These are phyloP conservation scores for Phortica variegata DNA, from an alignment of 1,140 invertebrate species.

Conservation along the genomic window DNA sequence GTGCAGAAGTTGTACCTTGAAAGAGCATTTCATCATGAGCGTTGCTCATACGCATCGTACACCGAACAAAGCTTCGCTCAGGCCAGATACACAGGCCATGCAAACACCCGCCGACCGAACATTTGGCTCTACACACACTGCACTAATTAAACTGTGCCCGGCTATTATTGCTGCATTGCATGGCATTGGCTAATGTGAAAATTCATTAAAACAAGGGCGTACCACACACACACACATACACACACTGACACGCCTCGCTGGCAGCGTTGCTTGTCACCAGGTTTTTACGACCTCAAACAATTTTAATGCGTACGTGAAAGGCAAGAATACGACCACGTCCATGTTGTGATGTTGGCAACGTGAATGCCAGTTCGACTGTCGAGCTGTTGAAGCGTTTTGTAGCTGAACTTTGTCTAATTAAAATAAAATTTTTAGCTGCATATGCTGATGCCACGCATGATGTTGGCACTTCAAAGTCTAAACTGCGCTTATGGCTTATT, in stretches of 20 bases:
- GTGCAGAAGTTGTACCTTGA: slow-evolving; percentile 26
- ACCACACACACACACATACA: slow-evolving; percentile 1
- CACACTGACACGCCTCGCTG: slow-evolving; percentile 1
- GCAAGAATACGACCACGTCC: no score
- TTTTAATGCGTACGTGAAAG: no score
- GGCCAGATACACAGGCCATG: no score
- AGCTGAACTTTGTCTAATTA: slow-evolving; percentile 44
- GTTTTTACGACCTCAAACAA: slow-evolving; percentile 32
- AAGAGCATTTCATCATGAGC: slow-evolving; percentile 46
- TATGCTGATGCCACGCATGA: slow-evolving; percentile 24
- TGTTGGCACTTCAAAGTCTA: slow-evolving; percentile 53
- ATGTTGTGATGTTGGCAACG: no score
- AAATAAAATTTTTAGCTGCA: slow-evolving; percentile 35
- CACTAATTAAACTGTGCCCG: slow-evolving; percentile 52
- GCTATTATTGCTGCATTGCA: slow-evolving; percentile 51
- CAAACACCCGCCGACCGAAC: no score
- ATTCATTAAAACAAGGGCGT: slow-evolving; percentile 37
- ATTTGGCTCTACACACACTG: slow-evolving; percentile 46
- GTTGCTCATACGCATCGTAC: slow-evolving; percentile 48
- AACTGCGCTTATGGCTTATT: slow-evolving; percentile 51
- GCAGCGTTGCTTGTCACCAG: background rate
- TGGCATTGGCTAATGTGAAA: slow-evolving; percentile 49
- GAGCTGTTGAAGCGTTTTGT: slow-evolving; percentile 47
- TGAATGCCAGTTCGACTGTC: no score
- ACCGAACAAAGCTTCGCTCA: no score